Evolutionary conservation across 2,113 vertebrate species (phyloP).

Genomic region (Ellobius talpinus): DNA sequence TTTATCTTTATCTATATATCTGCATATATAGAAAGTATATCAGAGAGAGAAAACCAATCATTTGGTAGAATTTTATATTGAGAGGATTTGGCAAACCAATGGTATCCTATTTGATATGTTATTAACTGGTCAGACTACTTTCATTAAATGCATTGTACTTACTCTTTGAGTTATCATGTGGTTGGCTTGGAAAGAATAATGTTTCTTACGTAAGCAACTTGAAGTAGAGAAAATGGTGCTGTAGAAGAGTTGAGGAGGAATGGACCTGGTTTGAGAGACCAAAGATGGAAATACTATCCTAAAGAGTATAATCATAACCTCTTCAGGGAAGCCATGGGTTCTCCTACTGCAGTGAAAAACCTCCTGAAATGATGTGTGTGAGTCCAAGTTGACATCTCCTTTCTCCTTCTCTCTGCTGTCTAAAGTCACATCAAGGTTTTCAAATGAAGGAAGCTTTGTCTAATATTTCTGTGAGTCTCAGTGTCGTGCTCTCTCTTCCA

Average conservation of each 20-base stretch:
- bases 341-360: not conserved
- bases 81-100: not conserved
- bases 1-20: not conserved
- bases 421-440: not conserved
- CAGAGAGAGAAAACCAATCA: not conserved
- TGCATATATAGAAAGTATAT: too few relatives aligned
- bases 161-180: not conserved
- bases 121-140: not conserved
- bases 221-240: not conserved
- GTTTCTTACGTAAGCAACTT: not conserved
- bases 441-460: not conserved
- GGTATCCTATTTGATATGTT: not conserved
- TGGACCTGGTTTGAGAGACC: not conserved
- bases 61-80: not conserved
- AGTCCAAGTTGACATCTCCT: not conserved
- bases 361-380: not conserved
- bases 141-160: not conserved
- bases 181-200: not conserved
- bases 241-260: not conserved
- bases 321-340: not conserved
- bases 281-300: not conserved
- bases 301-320: not conserved
- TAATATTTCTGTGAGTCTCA: not conserved
- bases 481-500: fast-evolving
- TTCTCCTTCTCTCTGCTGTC: not conserved